A percentile compares a stretch with the other conserved stretches of the same genome.
These are phyloP conservation scores for Cartodere bifasciata DNA, from an alignment of 2,888 invertebrate genomes.

Conservation along the genomic window DNA sequence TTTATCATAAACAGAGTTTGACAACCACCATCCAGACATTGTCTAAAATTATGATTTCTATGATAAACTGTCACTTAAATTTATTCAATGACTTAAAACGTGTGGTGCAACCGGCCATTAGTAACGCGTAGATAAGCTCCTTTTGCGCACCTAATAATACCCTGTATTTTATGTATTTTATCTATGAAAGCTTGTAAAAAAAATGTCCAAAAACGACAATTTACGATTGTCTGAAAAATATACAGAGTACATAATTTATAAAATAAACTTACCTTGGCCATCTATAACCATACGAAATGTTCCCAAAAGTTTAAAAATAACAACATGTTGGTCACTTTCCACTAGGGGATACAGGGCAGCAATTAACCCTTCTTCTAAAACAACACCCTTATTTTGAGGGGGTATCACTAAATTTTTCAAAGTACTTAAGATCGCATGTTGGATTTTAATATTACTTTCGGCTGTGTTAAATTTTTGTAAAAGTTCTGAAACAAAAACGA, in stretches of 20 bases:
- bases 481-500: conserved; percentile 27
- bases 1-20: too few relatives aligned
- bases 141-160: too few relatives aligned
- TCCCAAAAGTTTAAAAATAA: conserved; percentile 76
- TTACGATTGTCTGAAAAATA: too few relatives aligned
- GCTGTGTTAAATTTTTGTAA: conserved; percentile 44
- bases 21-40: too few relatives aligned
- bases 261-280: conserved; percentile 54
- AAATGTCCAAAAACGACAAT: too few relatives aligned
- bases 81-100: too few relatives aligned
- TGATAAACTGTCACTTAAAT: too few relatives aligned
- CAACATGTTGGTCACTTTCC: conserved; percentile 55
- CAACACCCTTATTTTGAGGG: conserved; percentile 57
- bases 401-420: conserved; percentile 66
- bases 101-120: too few relatives aligned
- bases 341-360: conserved; percentile 60
- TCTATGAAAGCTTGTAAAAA: too few relatives aligned
- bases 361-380: conserved; percentile 61
- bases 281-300: conserved; percentile 78
- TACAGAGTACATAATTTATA: not conserved
- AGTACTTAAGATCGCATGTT: conserved; percentile 66
- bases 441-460: conserved; percentile 47
- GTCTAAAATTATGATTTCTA: too few relatives aligned
- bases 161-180: too few relatives aligned
- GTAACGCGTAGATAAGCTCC: too few relatives aligned